Evolutionary conservation across 2,797 vertebrate genomes (phyloP), one percentile per base, ranked within the genome.

Genomic region (Sarcoramphus papa): DNA sequence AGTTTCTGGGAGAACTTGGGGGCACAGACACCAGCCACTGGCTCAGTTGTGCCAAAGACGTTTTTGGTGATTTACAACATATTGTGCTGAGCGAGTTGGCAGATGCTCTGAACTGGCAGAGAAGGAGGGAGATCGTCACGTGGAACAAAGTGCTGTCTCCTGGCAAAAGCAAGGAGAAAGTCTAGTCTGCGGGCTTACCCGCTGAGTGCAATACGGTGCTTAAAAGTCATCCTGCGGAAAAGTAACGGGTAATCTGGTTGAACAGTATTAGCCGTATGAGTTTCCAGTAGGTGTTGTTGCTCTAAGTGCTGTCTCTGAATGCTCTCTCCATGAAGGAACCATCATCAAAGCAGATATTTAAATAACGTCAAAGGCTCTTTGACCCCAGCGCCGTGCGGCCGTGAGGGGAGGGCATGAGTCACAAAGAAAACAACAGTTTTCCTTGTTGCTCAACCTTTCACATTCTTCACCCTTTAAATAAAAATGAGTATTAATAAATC

Each of bases 221-320:
- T 47, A 28, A 67, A 81, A 83, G 15, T 25, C 35, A 12, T 20
- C 33, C 60, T 10, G 35, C 3, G 24, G 67, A 50, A 40, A 24
- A 73, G n/a, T 4, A 25, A 25, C 0, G 0, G 59, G 27, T 18
- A 30, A 48, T 50, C 27, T 57, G 47, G 22, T 6, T 10, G 51
- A 65, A 53, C 0, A 5, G 40, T 10, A 18, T 35, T 43, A 72
- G 5, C 23, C 25, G 1, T 6, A 7, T 0, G 11, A 19, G 54
- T 83, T 80, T 79, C 77, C 24, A 60, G 87, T 3, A 25, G n/a
- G 43, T 82, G 54, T 4, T 78, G 65, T 20, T 67, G 80, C 45
- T 85, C 23, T 16, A 8, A n/a, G 53, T 15, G 37, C 16, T 8
- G 5, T 21, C 75, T 90, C 41, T 43, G 60, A 77, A 41, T 4